A percentile compares a stretch with the other conserved stretches of the same genome.
Evolutionary conservation across 1,140 invertebrate genomes (phyloP).

Genomic region (Gonatopus flavifemur): DNA sequence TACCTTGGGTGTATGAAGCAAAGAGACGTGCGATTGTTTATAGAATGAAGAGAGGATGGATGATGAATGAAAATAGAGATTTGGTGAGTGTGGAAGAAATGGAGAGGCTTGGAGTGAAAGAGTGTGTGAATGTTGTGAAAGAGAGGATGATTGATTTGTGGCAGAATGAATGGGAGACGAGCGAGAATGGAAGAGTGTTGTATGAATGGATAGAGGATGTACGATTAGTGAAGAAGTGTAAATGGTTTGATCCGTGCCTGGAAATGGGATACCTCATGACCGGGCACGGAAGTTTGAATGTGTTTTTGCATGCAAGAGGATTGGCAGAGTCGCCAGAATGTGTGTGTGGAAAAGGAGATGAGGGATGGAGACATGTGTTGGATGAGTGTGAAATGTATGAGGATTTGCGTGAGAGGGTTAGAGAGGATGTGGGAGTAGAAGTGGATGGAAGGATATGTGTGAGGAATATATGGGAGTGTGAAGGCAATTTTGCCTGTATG

Average conservation of each 20-base stretch:
- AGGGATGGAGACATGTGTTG: constrained; percentile 14
- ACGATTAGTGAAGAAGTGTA: background rate
- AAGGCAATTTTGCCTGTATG: background rate
- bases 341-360: background rate
- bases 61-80: background rate
- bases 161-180: background rate
- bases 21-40: background rate
- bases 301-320: constrained; percentile 8
- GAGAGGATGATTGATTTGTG: background rate
- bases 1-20: constrained; percentile 23
- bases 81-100: background rate
- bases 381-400: constrained; percentile 9
- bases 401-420: background rate
- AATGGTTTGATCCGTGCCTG: background rate
- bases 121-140: background rate
- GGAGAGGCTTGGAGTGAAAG: background rate
- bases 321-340: background rate
- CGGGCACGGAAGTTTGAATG: constrained; percentile 23
- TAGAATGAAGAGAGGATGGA: constrained; percentile 4
- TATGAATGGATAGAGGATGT: background rate
- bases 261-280: constrained; percentile 13
- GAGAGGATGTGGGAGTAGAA: background rate
- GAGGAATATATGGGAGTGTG: background rate
- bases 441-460: background rate
- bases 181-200: constrained; percentile 1